A percentile compares a stretch with the other conserved stretches of the same genome.
These are phyloP conservation scores for Phrynosoma platyrhinos DNA, from an alignment of 2,113 vertebrate genomes.

Conservation along the genomic window DNA sequence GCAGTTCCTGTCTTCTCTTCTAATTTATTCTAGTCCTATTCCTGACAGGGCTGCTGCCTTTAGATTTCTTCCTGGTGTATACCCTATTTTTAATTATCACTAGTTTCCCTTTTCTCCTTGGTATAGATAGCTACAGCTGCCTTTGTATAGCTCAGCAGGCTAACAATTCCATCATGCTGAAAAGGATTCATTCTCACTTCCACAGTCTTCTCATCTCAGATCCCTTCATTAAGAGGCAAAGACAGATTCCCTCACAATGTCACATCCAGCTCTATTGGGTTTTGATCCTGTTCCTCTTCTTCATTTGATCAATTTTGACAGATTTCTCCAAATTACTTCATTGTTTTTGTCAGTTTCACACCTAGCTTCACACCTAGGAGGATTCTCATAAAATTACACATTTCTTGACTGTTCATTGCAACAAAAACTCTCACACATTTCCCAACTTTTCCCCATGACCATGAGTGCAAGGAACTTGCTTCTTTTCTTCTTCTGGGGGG, in stretches of 20 bases:
- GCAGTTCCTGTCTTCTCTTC: neutral
- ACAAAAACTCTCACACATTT: neutral
- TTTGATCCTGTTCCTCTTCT: neutral
- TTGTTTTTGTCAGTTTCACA: constrained; percentile 1
- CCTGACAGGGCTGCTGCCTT: neutral
- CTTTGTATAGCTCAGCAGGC: neutral
- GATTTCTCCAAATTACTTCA: constrained; percentile 4
- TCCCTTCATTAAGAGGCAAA: neutral
- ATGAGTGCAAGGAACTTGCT: neutral
- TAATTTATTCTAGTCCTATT: neutral
- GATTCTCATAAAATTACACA: neutral
- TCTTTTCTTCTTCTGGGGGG: neutral
- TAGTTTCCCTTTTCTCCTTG: neutral
- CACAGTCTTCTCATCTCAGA: neutral
- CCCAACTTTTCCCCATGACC: neutral
- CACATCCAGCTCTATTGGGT: neutral
- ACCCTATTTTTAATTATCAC: neutral
- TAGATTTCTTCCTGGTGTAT: constrained; percentile 10
- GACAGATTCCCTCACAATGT: neutral
- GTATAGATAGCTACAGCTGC: constrained; percentile 1
- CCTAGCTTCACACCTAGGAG: neutral
- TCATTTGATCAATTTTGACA: constrained; percentile 13
- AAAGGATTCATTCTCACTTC: neutral
- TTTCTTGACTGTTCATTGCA: neutral
- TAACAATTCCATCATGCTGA: neutral